phyloP scores from a whole-genome alignment of 2,888 invertebrate species.

The Eulithis prunata region DNA sequence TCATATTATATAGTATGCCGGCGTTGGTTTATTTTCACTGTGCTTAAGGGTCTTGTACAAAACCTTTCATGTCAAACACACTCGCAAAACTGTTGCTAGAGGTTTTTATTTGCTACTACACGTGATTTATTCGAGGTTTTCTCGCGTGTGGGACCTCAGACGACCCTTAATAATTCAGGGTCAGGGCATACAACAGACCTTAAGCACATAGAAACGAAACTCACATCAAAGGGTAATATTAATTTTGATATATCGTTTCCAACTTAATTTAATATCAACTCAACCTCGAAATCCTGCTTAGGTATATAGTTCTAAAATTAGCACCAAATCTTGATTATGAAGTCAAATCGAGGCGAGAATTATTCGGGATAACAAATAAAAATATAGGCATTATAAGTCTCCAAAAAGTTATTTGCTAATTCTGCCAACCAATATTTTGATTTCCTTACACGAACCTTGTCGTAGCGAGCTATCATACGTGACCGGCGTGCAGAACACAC shows the following conservation, averaged over 20 bases:
- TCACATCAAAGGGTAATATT: not conserved
- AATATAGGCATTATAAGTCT: too few relatives aligned
- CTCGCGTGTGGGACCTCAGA: conserved; percentile 22
- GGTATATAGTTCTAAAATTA: too few relatives aligned
- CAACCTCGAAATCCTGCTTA: too few relatives aligned
- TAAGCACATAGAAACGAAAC: not conserved
- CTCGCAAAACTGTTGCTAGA: conserved; percentile 19
- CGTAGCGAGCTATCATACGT: not conserved
- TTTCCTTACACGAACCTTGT: too few relatives aligned
- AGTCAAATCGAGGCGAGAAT: too few relatives aligned
- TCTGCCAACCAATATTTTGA: too few relatives aligned
- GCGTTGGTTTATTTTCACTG: not conserved
- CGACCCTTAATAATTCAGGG: conserved; percentile 25
- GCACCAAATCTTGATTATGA: too few relatives aligned
- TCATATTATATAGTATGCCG: not conserved
- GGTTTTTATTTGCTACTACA: conserved; percentile 27
- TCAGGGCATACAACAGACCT: conserved; percentile 3
- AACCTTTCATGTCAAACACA: conserved; percentile 30
- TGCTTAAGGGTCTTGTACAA: conserved; percentile 21
- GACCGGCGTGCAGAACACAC: not conserved
- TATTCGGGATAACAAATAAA: too few relatives aligned
- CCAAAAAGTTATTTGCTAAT: too few relatives aligned
- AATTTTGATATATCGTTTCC: too few relatives aligned
- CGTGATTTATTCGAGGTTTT: conserved; percentile 31
- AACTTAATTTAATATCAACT: too few relatives aligned